Conservation (phyloP, 2,888 invertebrate species). For the Acleris emargana region DNA sequence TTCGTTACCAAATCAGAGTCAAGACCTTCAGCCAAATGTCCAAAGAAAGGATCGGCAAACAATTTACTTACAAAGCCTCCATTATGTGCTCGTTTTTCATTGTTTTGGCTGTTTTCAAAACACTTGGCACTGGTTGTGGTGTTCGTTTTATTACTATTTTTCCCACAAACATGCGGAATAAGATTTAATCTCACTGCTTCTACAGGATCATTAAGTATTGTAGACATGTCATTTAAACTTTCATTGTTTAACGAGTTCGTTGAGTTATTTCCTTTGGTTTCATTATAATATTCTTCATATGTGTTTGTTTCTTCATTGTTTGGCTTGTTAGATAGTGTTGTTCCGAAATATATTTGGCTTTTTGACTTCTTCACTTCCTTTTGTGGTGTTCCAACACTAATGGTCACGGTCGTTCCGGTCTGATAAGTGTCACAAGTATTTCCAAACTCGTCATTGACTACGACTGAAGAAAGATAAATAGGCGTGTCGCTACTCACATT, state of each 20-base stretch:
- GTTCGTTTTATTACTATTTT: constrained; percentile 59
- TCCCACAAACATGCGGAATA: constrained; percentile 90
- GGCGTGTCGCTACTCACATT: constrained; percentile 88
- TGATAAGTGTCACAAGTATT: constrained; percentile 76
- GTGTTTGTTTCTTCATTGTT: constrained; percentile 60
- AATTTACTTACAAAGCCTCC: constrained; percentile 83
- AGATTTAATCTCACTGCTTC: constrained; percentile 90
- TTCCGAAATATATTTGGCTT: constrained; percentile 80
- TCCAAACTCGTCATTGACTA: constrained; percentile 84
- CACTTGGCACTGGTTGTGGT: constrained; percentile 42
- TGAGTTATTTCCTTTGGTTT: constrained; percentile 48
- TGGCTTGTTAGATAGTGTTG: constrained; percentile 59
- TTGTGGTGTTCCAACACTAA: constrained; percentile 83
- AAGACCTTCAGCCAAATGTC: constrained; percentile 85
- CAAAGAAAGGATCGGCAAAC: constrained; percentile 86
- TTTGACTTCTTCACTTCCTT: constrained; percentile 72
- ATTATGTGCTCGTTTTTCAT: constrained; percentile 56
- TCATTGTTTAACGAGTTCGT: constrained; percentile 44
- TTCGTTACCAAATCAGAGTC: constrained; percentile 85
- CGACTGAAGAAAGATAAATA: constrained; percentile 89
- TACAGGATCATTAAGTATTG: constrained; percentile 87
- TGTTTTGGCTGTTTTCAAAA: constrained; percentile 36
- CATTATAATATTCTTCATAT: constrained; percentile 73
- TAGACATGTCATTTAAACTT: constrained; percentile 70
- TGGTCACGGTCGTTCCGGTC: constrained; percentile 85